Conservation (phyloP, 2,797 vertebrate genomes). For the Benthosema pterotum region DNA sequence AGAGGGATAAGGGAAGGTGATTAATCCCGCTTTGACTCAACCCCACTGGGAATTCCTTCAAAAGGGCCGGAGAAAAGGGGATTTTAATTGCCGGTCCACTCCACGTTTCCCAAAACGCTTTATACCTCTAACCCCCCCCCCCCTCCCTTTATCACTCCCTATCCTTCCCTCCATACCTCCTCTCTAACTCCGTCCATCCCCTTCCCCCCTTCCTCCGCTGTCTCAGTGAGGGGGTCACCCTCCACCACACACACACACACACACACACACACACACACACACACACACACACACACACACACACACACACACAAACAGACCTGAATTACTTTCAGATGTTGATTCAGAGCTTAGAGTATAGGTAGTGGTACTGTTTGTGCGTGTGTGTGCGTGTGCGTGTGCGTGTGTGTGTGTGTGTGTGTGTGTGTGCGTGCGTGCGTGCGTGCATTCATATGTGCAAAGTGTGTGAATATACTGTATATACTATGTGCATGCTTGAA, state of each 20-base stretch:
- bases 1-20: constrained; percentile 69
- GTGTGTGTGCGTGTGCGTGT: constrained; percentile 3
- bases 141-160: not conserved
- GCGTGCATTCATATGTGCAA: constrained; percentile 39
- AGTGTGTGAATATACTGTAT: too few relatives aligned
- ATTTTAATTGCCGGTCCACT: constrained; percentile 80
- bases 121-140: constrained; percentile 62
- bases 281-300: constrained; percentile 47
- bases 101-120: constrained; percentile 75
- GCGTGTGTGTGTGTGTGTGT: constrained; percentile 13
- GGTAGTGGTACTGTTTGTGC: not conserved
- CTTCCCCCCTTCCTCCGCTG: constrained; percentile 50
- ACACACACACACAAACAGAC: constrained; percentile 44
- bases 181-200: constrained; percentile 15
- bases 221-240: constrained; percentile 65
- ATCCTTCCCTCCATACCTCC: not conserved
- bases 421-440: constrained; percentile 31
- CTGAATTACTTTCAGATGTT: constrained; percentile 84
- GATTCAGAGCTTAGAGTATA: constrained; percentile 45
- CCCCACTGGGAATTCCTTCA: constrained; percentile 82
- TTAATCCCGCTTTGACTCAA: constrained; percentile 79
- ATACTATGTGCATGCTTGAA: not conserved
- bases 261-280: constrained; percentile 57
- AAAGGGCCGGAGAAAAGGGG: constrained; percentile 67
- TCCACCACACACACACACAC: constrained; percentile 15